A percentile compares a stretch with the other conserved stretches of the same genome.
phyloP scores from a whole-genome alignment of 2,888 invertebrate genomes.

The Balanococcus diminutus region DNA sequence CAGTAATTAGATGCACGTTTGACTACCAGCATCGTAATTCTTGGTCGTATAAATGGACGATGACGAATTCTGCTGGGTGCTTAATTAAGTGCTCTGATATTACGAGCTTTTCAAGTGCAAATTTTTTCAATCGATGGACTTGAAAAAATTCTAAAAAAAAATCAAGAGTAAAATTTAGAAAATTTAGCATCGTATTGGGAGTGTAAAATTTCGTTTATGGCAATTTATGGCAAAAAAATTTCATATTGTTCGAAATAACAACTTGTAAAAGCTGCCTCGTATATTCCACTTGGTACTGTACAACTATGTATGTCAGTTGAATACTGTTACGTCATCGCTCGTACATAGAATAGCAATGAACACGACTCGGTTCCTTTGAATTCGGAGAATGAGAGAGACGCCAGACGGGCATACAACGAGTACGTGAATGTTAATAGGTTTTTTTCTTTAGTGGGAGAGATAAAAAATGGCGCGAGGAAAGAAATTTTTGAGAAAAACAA shows the following conservation, averaged over 20 bases:
- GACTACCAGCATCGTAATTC: neutral
- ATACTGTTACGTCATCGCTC: neutral
- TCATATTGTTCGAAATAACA: neutral
- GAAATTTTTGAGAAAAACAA: neutral
- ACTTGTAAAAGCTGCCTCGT: neutral
- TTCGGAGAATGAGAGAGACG: neutral
- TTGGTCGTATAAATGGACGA: neutral
- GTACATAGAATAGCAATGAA: slow-evolving; percentile 26
- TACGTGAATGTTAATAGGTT: neutral
- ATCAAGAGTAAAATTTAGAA: neutral
- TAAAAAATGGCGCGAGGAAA: slow-evolving; percentile 15
- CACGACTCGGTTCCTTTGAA: neutral
- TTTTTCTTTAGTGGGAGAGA: neutral
- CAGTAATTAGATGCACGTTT: slow-evolving; percentile 36
- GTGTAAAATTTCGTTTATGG: too few species aligned
- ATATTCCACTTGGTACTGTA: neutral
- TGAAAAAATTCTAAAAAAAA: neutral
- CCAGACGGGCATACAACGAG: neutral
- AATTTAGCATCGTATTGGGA: neutral
- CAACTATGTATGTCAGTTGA: slow-evolving; percentile 40
- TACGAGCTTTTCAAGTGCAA: neutral
- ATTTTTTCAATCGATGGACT: neutral
- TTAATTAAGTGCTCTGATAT: neutral
- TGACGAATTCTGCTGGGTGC: neutral
- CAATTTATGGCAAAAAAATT: neutral